Base-by-base conservation (phyloP, 2,888 invertebrate genomes). In the Rhagonycha lutea region DNA sequence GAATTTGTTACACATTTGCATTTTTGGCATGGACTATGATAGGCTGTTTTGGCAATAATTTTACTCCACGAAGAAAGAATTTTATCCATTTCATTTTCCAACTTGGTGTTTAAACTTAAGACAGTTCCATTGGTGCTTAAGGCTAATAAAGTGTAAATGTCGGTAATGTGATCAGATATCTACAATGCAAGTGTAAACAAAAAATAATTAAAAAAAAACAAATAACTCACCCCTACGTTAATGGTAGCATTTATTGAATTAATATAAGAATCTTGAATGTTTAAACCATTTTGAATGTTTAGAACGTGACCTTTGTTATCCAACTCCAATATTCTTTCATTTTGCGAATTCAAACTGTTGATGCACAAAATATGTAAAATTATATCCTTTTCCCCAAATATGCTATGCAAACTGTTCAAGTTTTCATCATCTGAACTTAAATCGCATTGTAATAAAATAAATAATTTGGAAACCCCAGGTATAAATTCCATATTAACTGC, bases 401-500 rank as follows among this genome's bases (percentile, higher is more conserved):
- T 78, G 47, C 78, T 81, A 73, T 80, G 81, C n/a, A 82, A 74
- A 60, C 74, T 75, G 11, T 80, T 79, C 7, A 80, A 76, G 69
- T 81, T 78, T 62, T 80, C 77, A 8, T 78, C 18, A 29, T 81
- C 79, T 11, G 70, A 65, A 24, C 73, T 68, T 14, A 72, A 62
- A 26, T 77, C 79, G 86, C 96, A 96, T 0, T 94, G 93, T 83
- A 96, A 84, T 32, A 96, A 88, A 70, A 96, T 88, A 73, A 96
- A 91, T 0, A 93, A 93, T 83, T 95, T 93, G 0, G 95, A 92
- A 8, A 93, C 94, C 0, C 94, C 96, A 1, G 94, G 90, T 14
- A 96, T 90, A 89, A 94, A 95, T 70, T 93, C 91, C 61, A 95
- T 88, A 65, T 89, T 89, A 0, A 93, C 90, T 10, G 94, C 93